These are phyloP conservation scores for Pangasius macronema DNA, from an alignment of 2,797 vertebrate genomes.

Conservation along the genomic window DNA sequence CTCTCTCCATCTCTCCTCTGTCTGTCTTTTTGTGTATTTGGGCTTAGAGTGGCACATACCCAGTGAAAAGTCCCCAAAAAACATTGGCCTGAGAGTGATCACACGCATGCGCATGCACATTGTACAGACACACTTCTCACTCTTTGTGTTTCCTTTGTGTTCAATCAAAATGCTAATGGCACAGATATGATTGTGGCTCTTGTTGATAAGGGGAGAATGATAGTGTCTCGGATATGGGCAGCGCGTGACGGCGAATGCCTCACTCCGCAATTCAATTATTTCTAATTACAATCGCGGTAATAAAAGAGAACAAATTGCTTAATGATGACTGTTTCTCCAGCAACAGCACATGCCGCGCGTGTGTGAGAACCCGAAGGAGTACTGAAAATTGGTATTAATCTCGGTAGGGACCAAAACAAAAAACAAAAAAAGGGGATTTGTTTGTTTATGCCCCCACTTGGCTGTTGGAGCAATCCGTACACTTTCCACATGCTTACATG, in stretches of 20 bases:
- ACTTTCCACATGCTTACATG: neutral
- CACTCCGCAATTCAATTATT: conserved; percentile 45
- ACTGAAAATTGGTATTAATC: too few relatives aligned
- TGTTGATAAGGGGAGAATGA: conserved; percentile 73
- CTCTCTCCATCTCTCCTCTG: conserved; percentile 5
- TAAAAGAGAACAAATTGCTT: conserved; percentile 62
- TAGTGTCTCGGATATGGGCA: conserved; percentile 39
- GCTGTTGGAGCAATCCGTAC: neutral
- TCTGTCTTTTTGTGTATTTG: conserved; percentile 60
- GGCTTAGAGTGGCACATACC: neutral
- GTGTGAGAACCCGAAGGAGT: too few relatives aligned
- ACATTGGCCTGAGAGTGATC: conserved; percentile 67
- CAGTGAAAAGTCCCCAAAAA: neutral
- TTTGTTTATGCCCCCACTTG: conserved; percentile 18
- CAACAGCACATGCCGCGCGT: conserved; percentile 25
- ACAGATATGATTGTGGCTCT: conserved; percentile 89
- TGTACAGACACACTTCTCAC: conserved; percentile 64
- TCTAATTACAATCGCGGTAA: conserved; percentile 49
- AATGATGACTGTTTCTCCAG: conserved; percentile 58
- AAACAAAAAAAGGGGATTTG: too few relatives aligned
- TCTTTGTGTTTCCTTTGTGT: conserved; percentile 77
- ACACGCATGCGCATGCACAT: conserved; percentile 12
- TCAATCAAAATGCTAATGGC: conserved; percentile 99
- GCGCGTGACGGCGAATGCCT: neutral
- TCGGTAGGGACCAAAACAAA: too few relatives aligned